Evolutionary conservation across 2,888 invertebrate species (phyloP).

Genomic region (Chymomyza fuscimana): DNA sequence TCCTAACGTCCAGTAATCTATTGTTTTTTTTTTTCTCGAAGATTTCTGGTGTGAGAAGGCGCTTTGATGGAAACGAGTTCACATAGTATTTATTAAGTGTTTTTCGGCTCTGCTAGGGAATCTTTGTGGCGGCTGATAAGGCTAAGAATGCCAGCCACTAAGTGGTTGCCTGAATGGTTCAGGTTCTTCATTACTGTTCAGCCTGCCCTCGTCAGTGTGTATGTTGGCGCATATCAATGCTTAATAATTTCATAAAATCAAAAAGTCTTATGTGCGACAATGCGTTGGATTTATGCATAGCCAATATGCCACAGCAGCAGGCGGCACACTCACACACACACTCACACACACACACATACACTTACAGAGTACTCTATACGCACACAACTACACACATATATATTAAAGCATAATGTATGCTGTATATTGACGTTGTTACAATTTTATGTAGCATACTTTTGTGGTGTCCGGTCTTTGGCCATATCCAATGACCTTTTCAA

Average conservation of each 20-base stretch:
- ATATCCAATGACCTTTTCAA: background rate
- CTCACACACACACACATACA: constrained; percentile 5
- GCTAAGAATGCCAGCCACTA: too few relatives aligned
- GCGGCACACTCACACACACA: constrained; percentile 55
- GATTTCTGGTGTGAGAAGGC: too few relatives aligned
- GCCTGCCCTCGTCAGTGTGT: background rate
- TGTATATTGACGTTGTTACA: background rate
- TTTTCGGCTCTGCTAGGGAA: too few relatives aligned
- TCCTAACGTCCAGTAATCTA: too few relatives aligned
- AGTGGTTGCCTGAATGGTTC: too few relatives aligned
- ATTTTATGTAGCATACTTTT: background rate
- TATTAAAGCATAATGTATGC: background rate
- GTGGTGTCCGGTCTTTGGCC: background rate
- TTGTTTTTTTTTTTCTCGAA: too few relatives aligned
- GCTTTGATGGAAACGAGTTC: too few relatives aligned
- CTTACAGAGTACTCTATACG: background rate
- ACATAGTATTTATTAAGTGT: too few relatives aligned
- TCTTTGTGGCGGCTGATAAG: too few relatives aligned
- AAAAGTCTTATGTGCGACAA: constrained; percentile 28
- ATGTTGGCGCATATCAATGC: constrained; percentile 56
- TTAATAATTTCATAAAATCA: constrained; percentile 52
- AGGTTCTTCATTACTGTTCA: too few relatives aligned
- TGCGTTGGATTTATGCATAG: constrained; percentile 18
- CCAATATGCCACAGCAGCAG: constrained; percentile 1
- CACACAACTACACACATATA: background rate